Evolutionary conservation across 1,140 invertebrate genomes (phyloP), one percentile per base, ranked within the genome.

Genomic region (Aphis craccivora): DNA sequence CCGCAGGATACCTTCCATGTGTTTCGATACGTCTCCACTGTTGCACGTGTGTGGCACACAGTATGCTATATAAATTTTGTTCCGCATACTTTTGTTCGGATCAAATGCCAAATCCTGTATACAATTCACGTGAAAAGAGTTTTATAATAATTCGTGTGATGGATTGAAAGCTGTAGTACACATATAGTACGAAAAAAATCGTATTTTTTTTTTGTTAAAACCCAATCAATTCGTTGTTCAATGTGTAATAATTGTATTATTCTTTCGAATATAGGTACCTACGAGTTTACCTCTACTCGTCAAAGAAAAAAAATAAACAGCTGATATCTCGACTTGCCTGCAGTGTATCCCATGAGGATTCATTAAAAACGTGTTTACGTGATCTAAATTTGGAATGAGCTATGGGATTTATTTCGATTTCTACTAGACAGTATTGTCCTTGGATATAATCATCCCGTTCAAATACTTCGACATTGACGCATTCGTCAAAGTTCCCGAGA

Each of bases 401-500:
- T 20, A 48, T 55, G 22, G 94, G 94, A 55, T 93, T 83, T 53
- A 95, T 83, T 53, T 94, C 86, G 37, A 95, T 90, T 25, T 95
- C 94, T 3, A 94, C 94, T 8, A 95, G 90, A 94, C 95, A 95
- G 90, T 95, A 95, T 87, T 95, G 94, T 11, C 94, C 94, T 9
- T 93, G 67, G 25, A 95, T 91, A 5, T 94, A 94, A 23, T 93
- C 94, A 25, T 91, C 86, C 25, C 89, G 40, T 30, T 84, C 53
- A 20, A 30, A 48, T 1, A 94, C 81, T 51, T 94, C 81, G 93
- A 94, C 94, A 6, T 94, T 87, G 7, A 95, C 23, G 81, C 95
- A 95, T 86, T 95, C 94, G 94, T 95, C 95, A 87, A 94, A 95
- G 94, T 95, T 95, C 0, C 95, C 95, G 25, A 95, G 94, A 37